Evolutionary conservation across 2,888 invertebrate genomes (phyloP).

Genomic region (Drepanosiphum platanoidis): DNA sequence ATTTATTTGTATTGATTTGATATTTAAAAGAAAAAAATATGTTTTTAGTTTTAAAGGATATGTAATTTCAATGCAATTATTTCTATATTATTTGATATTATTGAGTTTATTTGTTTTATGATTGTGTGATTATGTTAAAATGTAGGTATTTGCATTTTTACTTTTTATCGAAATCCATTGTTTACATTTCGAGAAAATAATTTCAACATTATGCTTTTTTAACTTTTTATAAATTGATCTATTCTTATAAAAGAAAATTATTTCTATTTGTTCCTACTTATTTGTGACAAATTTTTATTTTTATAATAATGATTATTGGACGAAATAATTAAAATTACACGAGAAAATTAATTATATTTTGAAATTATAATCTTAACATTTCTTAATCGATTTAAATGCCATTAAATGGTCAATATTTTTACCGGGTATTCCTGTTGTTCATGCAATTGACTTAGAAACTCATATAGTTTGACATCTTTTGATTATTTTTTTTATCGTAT

Average conservation of each 20-base stretch:
- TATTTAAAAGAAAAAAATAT: background rate
- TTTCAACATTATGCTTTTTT: background rate
- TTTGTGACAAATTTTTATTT: too few species aligned
- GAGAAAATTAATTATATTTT: conserved; percentile 9
- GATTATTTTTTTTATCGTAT: background rate
- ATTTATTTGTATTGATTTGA: background rate
- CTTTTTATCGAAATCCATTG: background rate
- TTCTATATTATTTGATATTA: conserved; percentile 23
- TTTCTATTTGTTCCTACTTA: too few species aligned
- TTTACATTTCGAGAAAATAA: background rate
- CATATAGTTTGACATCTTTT: background rate
- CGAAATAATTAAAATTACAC: too few species aligned
- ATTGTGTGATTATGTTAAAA: background rate
- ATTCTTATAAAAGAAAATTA: background rate
- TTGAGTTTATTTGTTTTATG: background rate
- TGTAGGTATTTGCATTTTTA: conserved; percentile 17
- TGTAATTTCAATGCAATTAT: conserved; percentile 5
- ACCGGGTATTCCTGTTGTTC: background rate
- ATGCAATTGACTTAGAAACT: background rate
- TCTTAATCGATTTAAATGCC: background rate
- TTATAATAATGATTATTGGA: background rate
- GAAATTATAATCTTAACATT: background rate
- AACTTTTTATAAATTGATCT: background rate
- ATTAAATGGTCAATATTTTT: background rate
- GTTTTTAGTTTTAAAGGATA: background rate